Conservation (phyloP, 1,140 invertebrate genomes). For the Ectropis grisescens region DNA sequence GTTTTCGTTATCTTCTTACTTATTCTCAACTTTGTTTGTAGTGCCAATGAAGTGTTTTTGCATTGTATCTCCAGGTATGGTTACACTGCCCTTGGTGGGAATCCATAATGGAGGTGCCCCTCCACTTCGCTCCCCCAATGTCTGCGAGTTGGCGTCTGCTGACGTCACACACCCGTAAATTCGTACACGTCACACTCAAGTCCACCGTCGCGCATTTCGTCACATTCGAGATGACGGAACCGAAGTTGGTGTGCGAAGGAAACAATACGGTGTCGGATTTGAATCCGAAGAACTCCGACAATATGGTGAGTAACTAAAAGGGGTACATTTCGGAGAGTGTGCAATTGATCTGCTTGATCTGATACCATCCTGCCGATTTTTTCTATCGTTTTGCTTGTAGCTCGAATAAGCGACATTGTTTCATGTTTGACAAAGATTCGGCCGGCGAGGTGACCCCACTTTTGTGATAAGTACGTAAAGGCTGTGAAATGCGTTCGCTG, state of each 20-base stretch:
- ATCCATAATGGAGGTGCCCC: constrained; percentile 75
- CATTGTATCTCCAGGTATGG: constrained; percentile 53
- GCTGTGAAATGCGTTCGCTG: no score
- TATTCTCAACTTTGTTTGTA: no score
- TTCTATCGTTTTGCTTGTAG: no score
- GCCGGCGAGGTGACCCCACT: no score
- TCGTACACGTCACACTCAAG: constrained; percentile 82
- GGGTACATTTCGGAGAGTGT: no score
- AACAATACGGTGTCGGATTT: constrained; percentile 74
- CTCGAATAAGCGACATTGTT: no score
- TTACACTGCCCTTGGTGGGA: constrained; percentile 83
- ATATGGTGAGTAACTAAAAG: constrained; percentile 39
- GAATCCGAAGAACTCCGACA: constrained; percentile 69
- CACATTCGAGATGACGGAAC: constrained; percentile 71
- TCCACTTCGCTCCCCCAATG: constrained; percentile 88
- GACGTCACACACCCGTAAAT: constrained; percentile 86
- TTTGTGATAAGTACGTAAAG: no score
- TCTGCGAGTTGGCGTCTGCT: constrained; percentile 83
- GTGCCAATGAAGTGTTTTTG: no score
- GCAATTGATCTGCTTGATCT: no score
- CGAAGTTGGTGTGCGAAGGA: constrained; percentile 71
- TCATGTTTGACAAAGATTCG: no score
- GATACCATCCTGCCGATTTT: no score
- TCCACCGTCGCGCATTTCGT: constrained; percentile 74
- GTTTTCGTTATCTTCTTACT: no score